Conservation (phyloP, 1,140 invertebrate species). For the Dendrolimus kikuchii region DNA sequence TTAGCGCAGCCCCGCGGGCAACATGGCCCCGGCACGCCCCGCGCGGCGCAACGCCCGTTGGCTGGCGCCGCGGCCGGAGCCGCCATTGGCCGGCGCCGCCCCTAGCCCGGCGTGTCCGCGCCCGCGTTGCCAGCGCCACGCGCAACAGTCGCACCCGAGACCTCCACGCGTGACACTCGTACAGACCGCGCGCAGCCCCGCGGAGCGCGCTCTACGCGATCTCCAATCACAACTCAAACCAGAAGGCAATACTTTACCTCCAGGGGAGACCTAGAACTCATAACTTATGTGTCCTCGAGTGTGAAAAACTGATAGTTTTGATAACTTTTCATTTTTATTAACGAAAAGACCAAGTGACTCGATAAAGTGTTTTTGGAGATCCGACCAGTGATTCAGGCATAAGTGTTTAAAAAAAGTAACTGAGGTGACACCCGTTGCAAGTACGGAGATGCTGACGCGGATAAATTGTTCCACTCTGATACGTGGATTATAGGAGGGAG, state of each 20-base stretch:
- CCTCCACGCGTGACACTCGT: slow-evolving; percentile 17
- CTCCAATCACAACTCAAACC: slow-evolving; percentile 10
- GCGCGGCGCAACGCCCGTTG: slow-evolving; percentile 24
- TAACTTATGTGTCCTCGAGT: too few relatives aligned
- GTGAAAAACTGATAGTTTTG: too few relatives aligned
- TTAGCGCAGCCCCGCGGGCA: slow-evolving; percentile 43
- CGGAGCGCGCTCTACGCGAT: slow-evolving; percentile 8
- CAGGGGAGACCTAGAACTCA: too few relatives aligned
- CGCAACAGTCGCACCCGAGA: slow-evolving; percentile 30
- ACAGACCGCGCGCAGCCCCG: slow-evolving; percentile 12
- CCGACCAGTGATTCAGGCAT: too few relatives aligned
- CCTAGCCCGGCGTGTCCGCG: slow-evolving; percentile 18
- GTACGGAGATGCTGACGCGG: slow-evolving; percentile 4
- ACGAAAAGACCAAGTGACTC: too few relatives aligned
- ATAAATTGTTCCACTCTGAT: background rate
- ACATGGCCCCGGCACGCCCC: slow-evolving; percentile 62
- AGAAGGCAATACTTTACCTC: slow-evolving; percentile 1
- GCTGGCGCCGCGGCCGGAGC: slow-evolving; percentile 20
- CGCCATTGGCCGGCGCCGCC: slow-evolving; percentile 40
- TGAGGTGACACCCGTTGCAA: slow-evolving; percentile 6
- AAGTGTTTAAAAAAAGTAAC: too few relatives aligned
- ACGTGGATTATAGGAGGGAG: background rate
- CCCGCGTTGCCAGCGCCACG: slow-evolving; percentile 28
- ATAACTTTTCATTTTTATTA: too few relatives aligned
- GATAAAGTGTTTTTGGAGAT: too few relatives aligned